A percentile compares a stretch with the other conserved stretches of the same genome.
Evolutionary conservation across 2,888 invertebrate genomes (phyloP).

Genomic region (Boloria selene): DNA sequence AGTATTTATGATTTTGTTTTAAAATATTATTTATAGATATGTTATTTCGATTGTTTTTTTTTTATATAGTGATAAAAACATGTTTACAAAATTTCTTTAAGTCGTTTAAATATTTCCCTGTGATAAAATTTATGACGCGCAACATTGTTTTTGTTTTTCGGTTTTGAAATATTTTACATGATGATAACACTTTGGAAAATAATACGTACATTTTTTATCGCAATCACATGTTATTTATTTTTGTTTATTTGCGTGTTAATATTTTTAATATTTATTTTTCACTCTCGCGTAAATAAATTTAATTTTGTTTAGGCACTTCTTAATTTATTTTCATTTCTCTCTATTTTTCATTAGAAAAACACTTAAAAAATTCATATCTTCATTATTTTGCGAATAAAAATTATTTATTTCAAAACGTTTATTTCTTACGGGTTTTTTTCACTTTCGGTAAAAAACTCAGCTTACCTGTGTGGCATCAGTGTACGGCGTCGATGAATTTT

Average conservation of each 20-base stretch:
- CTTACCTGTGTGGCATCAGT: conserved; percentile 98
- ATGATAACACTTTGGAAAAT: no score
- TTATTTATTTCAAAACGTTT: neutral
- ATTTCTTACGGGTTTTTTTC: no score
- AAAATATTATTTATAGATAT: conserved; percentile 5
- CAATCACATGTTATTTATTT: neutral
- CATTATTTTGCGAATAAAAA: neutral
- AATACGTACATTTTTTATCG: neutral
- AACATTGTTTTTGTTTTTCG: conserved; percentile 45
- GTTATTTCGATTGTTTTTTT: conserved; percentile 28
- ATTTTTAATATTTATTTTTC: neutral
- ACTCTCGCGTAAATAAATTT: neutral
- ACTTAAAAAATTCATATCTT: no score
- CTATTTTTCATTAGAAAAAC: neutral
- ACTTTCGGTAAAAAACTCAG: no score
- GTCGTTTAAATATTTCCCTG: conserved; percentile 45
- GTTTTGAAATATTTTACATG: conserved; percentile 7
- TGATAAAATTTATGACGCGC: conserved; percentile 58
- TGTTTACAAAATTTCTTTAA: conserved; percentile 53
- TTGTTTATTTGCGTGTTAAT: conserved; percentile 9
- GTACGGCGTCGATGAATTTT: conserved; percentile 96
- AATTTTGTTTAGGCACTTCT: conserved; percentile 11
- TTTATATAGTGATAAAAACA: conserved; percentile 43
- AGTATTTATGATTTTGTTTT: neutral
- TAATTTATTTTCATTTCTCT: neutral